Conservation (phyloP, 2,797 vertebrate species). For the Gymnodraco acuticeps region DNA sequence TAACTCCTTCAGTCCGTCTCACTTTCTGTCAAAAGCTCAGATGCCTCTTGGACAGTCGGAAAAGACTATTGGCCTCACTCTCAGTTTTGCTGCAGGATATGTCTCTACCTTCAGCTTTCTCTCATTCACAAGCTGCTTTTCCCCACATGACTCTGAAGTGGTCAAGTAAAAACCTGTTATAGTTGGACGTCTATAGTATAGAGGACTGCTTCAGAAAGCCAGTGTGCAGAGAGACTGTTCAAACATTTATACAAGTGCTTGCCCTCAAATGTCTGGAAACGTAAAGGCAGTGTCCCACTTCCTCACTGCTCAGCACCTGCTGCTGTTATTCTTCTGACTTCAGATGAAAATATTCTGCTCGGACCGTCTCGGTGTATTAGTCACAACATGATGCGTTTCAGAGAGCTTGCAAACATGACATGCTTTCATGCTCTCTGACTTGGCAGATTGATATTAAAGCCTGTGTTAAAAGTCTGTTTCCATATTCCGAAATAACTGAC, state of each 20-base stretch:
- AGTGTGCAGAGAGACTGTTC: constrained; percentile 59
- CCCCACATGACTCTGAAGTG: background rate
- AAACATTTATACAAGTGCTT: constrained; percentile 73
- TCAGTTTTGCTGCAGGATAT: constrained; percentile 14
- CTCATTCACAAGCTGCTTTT: background rate
- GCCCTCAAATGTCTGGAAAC: constrained; percentile 50
- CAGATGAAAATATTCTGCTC: constrained; percentile 23
- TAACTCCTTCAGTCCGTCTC: constrained; percentile 35
- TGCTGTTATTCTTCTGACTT: constrained; percentile 43
- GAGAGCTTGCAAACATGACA: constrained; percentile 14
- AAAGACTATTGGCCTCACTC: background rate
- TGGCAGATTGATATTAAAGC: constrained; percentile 25
- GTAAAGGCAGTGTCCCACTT: constrained; percentile 36
- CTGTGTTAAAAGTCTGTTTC: constrained; percentile 13
- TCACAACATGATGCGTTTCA: constrained; percentile 11
- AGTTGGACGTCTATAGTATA: constrained; percentile 19
- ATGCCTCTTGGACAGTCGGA: constrained; percentile 6
- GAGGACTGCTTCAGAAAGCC: constrained; percentile 38
- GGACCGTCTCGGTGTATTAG: constrained; percentile 26
- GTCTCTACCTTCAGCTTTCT: constrained; percentile 6
- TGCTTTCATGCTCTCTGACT: constrained; percentile 16
- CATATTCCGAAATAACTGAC: constrained; percentile 36
- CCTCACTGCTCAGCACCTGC: constrained; percentile 54
- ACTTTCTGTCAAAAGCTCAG: constrained; percentile 47
- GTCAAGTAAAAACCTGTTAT: constrained; percentile 32